Base-by-base conservation (phyloP, 2,888 invertebrate species). In the Aleiodes testaceus region DNA sequence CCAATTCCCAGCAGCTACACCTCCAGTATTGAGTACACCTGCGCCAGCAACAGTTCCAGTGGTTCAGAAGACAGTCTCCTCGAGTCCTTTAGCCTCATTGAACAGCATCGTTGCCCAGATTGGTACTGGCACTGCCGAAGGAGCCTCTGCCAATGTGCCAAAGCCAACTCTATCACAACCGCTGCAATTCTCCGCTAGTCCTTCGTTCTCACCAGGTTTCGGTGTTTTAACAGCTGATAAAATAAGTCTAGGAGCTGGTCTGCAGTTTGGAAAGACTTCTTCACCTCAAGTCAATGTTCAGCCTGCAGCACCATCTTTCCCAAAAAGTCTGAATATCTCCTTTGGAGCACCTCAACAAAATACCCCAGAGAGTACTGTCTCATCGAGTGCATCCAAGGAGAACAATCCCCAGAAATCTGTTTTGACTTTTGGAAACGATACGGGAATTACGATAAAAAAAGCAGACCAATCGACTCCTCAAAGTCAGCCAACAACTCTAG, bases 61-160 rank as follows among this genome's bases (percentile, higher is more conserved):
- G 14, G 11, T 42, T 0, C 50, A 53, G 9, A 70, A 70, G 55
- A 18, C 65, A 11, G 14, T 18, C 14, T 7, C 50, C 5, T 72
- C 77, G 14, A 83, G 79, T 77, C 83, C 87, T 0, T 71, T 88
- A 2, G 82, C 84, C 26, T 86, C 85, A 0, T 74, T 88, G n/a
- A 84, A 85, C 59, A 85, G 80, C 59, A 82, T 88, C 5, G 85
- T 88, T 6, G 83, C 85, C 1, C 83, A 84, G 42, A 81, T 87
- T 44, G 82, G 82, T 22, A 70, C 77, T 14, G 55, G 72, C 0
- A 76, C 71, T 66, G 50, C 70, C 9, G 76, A 61, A 18, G 72
- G 53, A 26, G 52, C 66, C 0, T n/a, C 49, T n/a, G 18, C 22
- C 36, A 47, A 6, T 12, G 7, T 26, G 49, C 73, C 45, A 6